phyloP scores from a whole-genome alignment of 2,888 invertebrate genomes.

The Cheilosia variabilis region DNA sequence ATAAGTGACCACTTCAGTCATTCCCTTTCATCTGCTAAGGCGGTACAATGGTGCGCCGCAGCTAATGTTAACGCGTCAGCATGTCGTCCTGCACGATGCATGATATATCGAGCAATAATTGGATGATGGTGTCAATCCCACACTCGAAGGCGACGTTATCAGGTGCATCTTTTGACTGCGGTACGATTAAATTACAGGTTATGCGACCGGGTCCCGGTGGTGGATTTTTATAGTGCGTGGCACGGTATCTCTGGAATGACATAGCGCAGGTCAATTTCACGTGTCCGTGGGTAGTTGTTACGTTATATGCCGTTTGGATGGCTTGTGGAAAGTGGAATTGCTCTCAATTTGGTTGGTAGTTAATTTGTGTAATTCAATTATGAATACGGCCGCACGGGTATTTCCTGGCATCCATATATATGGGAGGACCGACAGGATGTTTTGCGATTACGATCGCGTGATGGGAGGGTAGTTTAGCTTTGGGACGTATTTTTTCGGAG shows the following conservation, averaged over 20 bases:
- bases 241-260: slow-evolving; percentile 57
- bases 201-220: slow-evolving; percentile 36
- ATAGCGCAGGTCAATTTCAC: slow-evolving; percentile 71
- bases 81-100: slow-evolving; percentile 40
- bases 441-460: slow-evolving; percentile 58
- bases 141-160: slow-evolving; percentile 74
- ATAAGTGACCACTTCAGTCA: slow-evolving; percentile 55
- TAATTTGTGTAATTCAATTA: slow-evolving; percentile 74
- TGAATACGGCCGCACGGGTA: slow-evolving; percentile 22
- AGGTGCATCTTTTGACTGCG: slow-evolving; percentile 70
- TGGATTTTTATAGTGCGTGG: slow-evolving; percentile 52
- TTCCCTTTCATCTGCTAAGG: slow-evolving; percentile 54
- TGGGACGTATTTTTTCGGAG: slow-evolving; percentile 26
- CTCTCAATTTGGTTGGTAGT: slow-evolving; percentile 57
- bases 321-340: slow-evolving; percentile 63
- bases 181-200: slow-evolving; percentile 69
- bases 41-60: neutral
- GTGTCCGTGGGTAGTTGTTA: slow-evolving; percentile 59
- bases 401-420: slow-evolving; percentile 12
- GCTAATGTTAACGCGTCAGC: slow-evolving; percentile 59
- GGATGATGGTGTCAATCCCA: slow-evolving; percentile 72
- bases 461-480: slow-evolving; percentile 37
- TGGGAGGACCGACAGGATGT: slow-evolving; percentile 9
- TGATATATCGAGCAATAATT: slow-evolving; percentile 71
- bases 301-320: slow-evolving; percentile 2